These are phyloP conservation scores for Tetanocera ferruginea DNA, from an alignment of 2,888 invertebrate genomes.

Conservation along the genomic window DNA sequence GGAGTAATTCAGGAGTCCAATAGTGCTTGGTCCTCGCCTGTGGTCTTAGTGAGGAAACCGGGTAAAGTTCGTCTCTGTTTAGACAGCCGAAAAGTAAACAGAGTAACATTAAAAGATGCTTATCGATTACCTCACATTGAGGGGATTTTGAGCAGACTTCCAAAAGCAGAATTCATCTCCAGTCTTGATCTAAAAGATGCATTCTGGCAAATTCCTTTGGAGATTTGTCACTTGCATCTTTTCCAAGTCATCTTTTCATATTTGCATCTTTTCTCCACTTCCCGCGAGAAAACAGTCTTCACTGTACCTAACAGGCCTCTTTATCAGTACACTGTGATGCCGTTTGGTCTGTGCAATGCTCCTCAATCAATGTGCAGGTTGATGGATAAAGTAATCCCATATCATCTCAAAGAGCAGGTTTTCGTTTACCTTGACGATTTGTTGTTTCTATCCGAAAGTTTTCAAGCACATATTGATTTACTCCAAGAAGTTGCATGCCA, in stretches of 20 bases:
- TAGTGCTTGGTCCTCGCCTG: slow-evolving; percentile 32
- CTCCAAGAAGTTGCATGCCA: not conserved
- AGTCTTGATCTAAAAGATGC: slow-evolving; percentile 15
- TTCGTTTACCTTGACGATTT: slow-evolving; percentile 38
- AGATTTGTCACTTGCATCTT: not conserved
- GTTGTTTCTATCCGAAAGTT: slow-evolving; percentile 35
- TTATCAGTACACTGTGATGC: slow-evolving; percentile 26
- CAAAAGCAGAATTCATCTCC: not conserved
- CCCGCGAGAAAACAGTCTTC: slow-evolving; percentile 9
- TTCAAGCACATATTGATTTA: slow-evolving; percentile 22
- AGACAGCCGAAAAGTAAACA: slow-evolving; percentile 26
- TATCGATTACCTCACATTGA: slow-evolving; percentile 32
- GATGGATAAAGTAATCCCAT: slow-evolving; percentile 29
- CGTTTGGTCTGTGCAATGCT: slow-evolving; percentile 28
- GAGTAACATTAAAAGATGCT: slow-evolving; percentile 31
- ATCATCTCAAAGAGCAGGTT: not conserved
- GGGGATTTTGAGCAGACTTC: slow-evolving; percentile 5
- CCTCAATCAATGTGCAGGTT: slow-evolving; percentile 30
- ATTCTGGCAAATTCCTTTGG: not conserved
- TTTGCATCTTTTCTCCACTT: too few species aligned
- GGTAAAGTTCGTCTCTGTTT: slow-evolving; percentile 35
- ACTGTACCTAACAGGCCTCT: slow-evolving; percentile 6
- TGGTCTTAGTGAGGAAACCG: slow-evolving; percentile 9
- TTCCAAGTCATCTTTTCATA: too few species aligned
- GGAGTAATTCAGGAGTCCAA: slow-evolving; percentile 53